Evolutionary conservation across 2,888 invertebrate species (phyloP).

Genomic region (Cephus nigrinus): DNA sequence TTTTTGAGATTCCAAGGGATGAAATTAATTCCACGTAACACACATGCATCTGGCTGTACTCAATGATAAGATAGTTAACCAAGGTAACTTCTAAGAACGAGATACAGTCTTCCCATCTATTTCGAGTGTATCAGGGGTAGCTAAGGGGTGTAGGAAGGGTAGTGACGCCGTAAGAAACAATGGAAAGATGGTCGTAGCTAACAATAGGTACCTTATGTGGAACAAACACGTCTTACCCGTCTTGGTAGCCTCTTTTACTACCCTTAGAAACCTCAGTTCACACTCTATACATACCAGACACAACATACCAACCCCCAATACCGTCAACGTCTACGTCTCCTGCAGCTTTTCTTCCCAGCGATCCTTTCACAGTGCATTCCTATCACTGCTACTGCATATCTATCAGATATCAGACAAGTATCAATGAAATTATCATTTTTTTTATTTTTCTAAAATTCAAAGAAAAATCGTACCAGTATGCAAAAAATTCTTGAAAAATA

Average conservation of each 20-base stretch:
- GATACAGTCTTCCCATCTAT: not conserved
- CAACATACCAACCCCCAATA: slow-evolving; percentile 14
- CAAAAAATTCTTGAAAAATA: not conserved
- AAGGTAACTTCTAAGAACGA: not conserved
- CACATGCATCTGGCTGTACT: not conserved
- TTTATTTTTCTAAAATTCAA: not conserved
- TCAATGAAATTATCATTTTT: not conserved
- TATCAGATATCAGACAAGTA: slow-evolving; percentile 1
- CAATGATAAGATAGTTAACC: not conserved
- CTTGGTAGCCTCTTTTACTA: slow-evolving; percentile 12
- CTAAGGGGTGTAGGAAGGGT: slow-evolving; percentile 26
- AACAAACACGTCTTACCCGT: slow-evolving; percentile 62
- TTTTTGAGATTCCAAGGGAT: not conserved
- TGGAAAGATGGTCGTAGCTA: slow-evolving; percentile 59
- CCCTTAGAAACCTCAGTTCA: slow-evolving; percentile 35
- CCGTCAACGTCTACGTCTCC: slow-evolving; percentile 12
- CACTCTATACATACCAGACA: slow-evolving; percentile 21
- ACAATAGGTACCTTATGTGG: slow-evolving; percentile 61
- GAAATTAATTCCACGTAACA: not conserved
- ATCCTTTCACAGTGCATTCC: slow-evolving; percentile 1
- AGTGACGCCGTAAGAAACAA: slow-evolving; percentile 60
- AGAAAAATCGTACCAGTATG: not conserved
- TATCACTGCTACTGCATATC: slow-evolving; percentile 24
- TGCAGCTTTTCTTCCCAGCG: not conserved
- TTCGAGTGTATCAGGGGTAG: slow-evolving; percentile 8